phyloP scores from a whole-genome alignment of 2,113 vertebrate species.

The Perognathus longimembris region DNA sequence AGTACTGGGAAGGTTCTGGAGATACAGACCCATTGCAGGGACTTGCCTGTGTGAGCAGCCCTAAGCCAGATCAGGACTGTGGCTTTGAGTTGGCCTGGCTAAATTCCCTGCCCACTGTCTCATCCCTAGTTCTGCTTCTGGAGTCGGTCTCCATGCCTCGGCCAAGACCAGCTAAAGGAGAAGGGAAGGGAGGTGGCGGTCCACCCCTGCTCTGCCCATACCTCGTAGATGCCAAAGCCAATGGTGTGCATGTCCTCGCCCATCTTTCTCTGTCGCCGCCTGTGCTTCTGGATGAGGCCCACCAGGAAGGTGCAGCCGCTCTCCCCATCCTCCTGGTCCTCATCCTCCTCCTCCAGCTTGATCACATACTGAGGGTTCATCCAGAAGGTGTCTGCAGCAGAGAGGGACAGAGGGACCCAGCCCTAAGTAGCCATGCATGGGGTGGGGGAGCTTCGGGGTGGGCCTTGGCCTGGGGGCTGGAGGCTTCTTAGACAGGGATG shows the following conservation, averaged over 20 bases:
- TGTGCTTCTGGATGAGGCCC: slow-evolving; percentile 97
- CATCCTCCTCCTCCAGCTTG: slow-evolving; percentile 94
- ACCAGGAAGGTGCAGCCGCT: slow-evolving; percentile 94
- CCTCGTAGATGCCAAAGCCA: slow-evolving; percentile 97
- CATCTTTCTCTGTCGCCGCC: slow-evolving; percentile 91
- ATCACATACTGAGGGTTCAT: slow-evolving; percentile 95
- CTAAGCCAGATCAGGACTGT: not conserved
- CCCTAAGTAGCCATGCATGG: not conserved
- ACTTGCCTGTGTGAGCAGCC: not conserved
- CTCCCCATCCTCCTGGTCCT: slow-evolving; percentile 92
- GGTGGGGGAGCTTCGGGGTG: not conserved
- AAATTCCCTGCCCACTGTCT: not conserved
- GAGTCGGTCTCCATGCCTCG: not conserved
- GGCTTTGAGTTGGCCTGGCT: not conserved
- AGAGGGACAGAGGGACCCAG: not conserved
- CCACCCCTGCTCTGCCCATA: slow-evolving; percentile 11
- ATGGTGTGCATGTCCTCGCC: slow-evolving; percentile 98
- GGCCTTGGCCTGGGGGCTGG: not conserved
- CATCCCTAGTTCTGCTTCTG: not conserved
- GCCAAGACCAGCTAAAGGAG: not conserved
- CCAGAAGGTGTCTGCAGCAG: slow-evolving; percentile 94
- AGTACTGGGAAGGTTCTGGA: not conserved
- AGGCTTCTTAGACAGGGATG: not conserved
- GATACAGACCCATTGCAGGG: not conserved
- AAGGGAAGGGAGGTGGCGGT: not conserved